Evolutionary conservation across 2,888 invertebrate species (phyloP), one percentile per base, ranked within the genome.

Genomic region (Drosophila kanekoi): DNA sequence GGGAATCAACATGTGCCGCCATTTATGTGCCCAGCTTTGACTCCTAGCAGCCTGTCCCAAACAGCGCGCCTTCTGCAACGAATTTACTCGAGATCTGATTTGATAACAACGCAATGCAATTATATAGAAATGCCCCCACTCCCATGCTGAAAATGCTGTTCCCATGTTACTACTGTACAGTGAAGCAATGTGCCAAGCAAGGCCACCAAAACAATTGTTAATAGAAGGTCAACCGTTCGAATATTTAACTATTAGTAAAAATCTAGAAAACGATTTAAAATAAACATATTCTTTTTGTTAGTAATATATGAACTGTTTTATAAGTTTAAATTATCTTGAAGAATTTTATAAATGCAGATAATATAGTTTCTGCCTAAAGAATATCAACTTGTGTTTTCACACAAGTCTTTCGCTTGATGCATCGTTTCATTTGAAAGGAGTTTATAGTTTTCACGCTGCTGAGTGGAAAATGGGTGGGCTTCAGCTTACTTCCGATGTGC

Each of bases 1-100:
- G 96, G 96, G 96, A 96, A 87, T 95, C 95, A 80, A 94, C 94
- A 1, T 95, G 95, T 87, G 95, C 94, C 48, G 93, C 94, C 32
- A 92, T 96, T 60, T 95, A 95, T 90, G 94, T 96, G 78, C 96
- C 96, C 44, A 94, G 70, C 18, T 69, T 47, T n/a, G 79, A 71
- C 41, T 48, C 78, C 54, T 80, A 61, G 43, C 52, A 51, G 2
- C 40, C 35, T 13, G 35, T 9, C 1, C 16, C 32, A 1, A 8
- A 28, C 18, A 40, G 14, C 40, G 45, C n/a, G 35, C 8, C 16
- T 18, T n/a, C 11, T 28, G 14, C 14, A 51, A 52, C 58, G 59
- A 72, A 44, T 67, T 65, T 49, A 49, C 14, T 20, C 40, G 6
- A 57, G 33, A 6, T 32, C 28, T 18, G 5, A 41, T 43, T 13